These are phyloP conservation scores for Myripristis murdjan DNA, from an alignment of 2,797 vertebrate genomes.

Conservation along the genomic window DNA sequence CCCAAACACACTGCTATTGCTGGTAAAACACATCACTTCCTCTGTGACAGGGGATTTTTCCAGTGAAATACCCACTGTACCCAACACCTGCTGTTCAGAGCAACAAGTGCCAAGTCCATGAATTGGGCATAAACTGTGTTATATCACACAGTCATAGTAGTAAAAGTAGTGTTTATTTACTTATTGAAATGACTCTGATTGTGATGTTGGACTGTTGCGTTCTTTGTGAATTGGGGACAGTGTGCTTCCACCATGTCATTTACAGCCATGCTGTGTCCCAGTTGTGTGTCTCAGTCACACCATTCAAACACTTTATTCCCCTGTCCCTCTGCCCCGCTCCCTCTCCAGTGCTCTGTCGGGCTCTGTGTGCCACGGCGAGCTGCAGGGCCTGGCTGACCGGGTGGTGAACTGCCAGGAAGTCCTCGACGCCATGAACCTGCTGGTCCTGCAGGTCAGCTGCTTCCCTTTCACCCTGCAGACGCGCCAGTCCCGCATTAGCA, in stretches of 20 bases:
- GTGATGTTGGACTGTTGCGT: too few species aligned
- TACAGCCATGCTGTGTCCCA: background rate
- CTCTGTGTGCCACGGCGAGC: conserved; percentile 94
- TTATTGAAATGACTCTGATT: too few species aligned
- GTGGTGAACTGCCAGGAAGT: conserved; percentile 98
- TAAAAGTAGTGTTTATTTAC: too few species aligned
- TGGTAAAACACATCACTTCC: conserved; percentile 46
- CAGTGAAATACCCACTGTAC: background rate
- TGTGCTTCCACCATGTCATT: background rate
- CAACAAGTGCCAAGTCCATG: background rate
- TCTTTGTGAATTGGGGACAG: background rate
- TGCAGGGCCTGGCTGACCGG: conserved; percentile 95
- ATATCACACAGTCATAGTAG: too few species aligned
- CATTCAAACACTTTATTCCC: conserved; percentile 9
- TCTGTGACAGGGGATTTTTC: conserved; percentile 39
- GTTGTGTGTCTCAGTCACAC: background rate
- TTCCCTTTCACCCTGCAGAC: conserved; percentile 97
- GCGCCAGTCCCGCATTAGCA: conserved; percentile 93
- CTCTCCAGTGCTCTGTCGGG: conserved; percentile 93
- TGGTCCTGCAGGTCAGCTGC: conserved; percentile 98
- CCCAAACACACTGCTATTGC: background rate
- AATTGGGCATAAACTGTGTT: too few species aligned
- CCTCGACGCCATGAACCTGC: conserved; percentile 94
- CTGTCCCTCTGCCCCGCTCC: background rate
- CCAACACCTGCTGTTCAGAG: background rate